A percentile compares a stretch with the other conserved stretches of the same genome.
Evolutionary conservation across 2,113 vertebrate species (phyloP).

Genomic region (Pedetes capensis): DNA sequence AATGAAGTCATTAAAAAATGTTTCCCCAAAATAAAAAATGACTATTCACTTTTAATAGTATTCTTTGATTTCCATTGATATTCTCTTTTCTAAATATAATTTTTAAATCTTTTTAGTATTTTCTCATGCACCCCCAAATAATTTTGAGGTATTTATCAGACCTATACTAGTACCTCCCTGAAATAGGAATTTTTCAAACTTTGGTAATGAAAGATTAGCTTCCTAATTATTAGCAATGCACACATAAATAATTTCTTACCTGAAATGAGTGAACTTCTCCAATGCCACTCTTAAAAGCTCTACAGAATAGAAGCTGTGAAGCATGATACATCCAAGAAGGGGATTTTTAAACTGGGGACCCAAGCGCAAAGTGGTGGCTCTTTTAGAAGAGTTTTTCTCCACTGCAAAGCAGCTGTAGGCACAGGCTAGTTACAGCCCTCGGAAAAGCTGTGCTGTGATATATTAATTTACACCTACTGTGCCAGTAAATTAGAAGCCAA

Average conservation of each 20-base stretch:
- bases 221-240: conserved; percentile 17
- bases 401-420: conserved; percentile 42
- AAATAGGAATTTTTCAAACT: not conserved
- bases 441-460: conserved; percentile 65
- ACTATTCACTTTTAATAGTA: not conserved
- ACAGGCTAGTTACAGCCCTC: conserved; percentile 46
- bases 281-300: not conserved
- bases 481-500: conserved; percentile 73
- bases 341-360: not conserved
- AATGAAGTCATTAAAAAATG: not conserved
- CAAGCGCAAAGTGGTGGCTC: not conserved
- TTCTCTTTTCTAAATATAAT: conserved; percentile 15
- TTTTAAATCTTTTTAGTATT: not conserved
- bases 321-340: not conserved
- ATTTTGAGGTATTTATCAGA: conserved; percentile 4
- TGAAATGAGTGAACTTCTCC: conserved; percentile 32
- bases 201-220: conserved; percentile 16
- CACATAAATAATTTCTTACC: conserved; percentile 61
- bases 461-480: conserved; percentile 78
- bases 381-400: conserved; percentile 23
- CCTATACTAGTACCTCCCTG: not conserved
- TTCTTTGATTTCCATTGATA: conserved; percentile 24
- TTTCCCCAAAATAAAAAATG: not conserved
- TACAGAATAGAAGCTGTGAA: not conserved
- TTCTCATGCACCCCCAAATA: not conserved